Conservation (phyloP, 2,797 vertebrate genomes). For the Hyperoplus immaculatus region DNA sequence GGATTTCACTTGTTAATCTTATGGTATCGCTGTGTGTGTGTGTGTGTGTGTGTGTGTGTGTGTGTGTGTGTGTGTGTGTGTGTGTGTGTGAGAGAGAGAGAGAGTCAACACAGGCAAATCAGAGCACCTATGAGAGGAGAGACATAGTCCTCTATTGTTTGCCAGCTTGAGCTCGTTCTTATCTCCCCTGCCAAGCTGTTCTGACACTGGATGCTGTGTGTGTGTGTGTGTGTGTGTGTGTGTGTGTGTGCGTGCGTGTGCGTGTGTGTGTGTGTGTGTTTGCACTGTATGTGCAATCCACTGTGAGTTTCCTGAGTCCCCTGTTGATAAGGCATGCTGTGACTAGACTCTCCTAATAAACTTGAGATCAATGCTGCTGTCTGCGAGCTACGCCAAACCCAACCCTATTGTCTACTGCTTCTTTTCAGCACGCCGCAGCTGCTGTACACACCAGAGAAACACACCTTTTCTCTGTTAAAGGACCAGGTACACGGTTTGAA, state of each 20-base stretch:
- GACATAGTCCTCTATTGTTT: constrained; percentile 60
- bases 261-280: constrained; percentile 9
- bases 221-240: constrained; percentile 14
- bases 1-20: constrained; percentile 42
- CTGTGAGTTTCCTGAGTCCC: constrained; percentile 32
- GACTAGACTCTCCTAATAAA: constrained; percentile 54
- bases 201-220: not conserved
- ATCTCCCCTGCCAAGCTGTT: constrained; percentile 71
- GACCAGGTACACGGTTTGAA: not conserved
- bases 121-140: constrained; percentile 34
- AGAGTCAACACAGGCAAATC: constrained; percentile 10
- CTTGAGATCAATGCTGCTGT: constrained; percentile 55
- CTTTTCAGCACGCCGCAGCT: constrained; percentile 4
- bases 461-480: not conserved
- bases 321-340: constrained; percentile 54
- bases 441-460: constrained; percentile 10
- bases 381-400: constrained; percentile 34
- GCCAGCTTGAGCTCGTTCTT: constrained; percentile 61
- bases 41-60: constrained; percentile 1
- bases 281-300: constrained; percentile 22
- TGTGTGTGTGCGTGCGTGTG: constrained; percentile 1
- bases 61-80: constrained; percentile 1
- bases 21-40: not conserved
- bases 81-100: constrained; percentile 1
- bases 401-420: constrained; percentile 26